Conservation (phyloP, 2,113 vertebrate genomes). For the Rhinopithecus roxellana region DNA sequence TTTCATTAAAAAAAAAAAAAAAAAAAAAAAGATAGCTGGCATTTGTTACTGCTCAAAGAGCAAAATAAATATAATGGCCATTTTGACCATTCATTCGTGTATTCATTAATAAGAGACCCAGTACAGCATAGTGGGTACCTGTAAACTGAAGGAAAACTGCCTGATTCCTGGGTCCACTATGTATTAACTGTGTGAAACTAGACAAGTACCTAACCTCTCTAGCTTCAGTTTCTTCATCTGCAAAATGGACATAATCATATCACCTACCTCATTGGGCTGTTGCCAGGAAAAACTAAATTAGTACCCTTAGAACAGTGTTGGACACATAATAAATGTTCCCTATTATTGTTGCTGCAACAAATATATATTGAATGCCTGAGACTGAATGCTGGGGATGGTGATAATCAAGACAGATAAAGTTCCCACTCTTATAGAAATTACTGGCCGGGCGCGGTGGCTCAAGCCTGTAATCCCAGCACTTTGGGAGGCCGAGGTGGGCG, state of each 20-base stretch:
- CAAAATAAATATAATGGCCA: not conserved
- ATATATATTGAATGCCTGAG: not conserved
- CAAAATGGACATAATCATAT: conserved; percentile 11
- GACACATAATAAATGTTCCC: conserved; percentile 12
- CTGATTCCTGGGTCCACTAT: not conserved
- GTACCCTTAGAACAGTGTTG: not conserved
- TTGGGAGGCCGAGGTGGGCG: too few relatives aligned
- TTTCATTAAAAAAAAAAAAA: not conserved
- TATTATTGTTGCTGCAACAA: not conserved
- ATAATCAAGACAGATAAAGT: conserved; percentile 54
- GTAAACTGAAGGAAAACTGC: not conserved
- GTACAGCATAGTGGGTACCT: not conserved
- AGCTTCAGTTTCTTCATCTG: not conserved
- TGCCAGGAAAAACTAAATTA: conserved; percentile 22
- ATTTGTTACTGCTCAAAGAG: not conserved
- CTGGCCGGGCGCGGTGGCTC: too few relatives aligned
- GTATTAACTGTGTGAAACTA: not conserved
- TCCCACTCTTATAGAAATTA: not conserved
- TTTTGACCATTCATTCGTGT: not conserved
- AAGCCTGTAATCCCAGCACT: too few relatives aligned
- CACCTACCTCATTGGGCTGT: not conserved
- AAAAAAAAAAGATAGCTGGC: not conserved
- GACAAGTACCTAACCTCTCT: not conserved
- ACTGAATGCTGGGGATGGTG: not conserved
- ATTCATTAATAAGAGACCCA: not conserved